Evolutionary conservation across 2,888 invertebrate genomes (phyloP).

Genomic region (Drosophila basisetae): DNA sequence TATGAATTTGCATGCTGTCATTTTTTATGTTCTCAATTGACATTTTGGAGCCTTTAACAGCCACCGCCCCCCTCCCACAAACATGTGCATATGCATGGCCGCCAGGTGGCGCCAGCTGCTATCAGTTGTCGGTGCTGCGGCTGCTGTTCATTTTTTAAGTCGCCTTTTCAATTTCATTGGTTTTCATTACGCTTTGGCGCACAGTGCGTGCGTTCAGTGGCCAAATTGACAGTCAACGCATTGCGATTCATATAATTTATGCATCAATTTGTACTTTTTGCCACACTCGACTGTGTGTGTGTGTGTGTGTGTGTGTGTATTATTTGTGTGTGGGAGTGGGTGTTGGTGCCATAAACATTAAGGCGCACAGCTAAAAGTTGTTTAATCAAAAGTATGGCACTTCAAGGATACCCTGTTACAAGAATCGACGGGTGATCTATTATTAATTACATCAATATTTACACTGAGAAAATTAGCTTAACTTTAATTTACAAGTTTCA

Average conservation of each 20-base stretch:
- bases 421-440: background rate
- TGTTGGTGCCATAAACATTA: constrained; percentile 28
- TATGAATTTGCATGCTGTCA: constrained; percentile 52
- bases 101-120: constrained; percentile 45
- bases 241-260: constrained; percentile 73
- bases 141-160: constrained; percentile 35
- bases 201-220: constrained; percentile 60
- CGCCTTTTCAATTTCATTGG: constrained; percentile 59
- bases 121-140: constrained; percentile 12
- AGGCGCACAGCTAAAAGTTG: constrained; percentile 8
- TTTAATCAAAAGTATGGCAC: background rate
- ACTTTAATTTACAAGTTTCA: background rate
- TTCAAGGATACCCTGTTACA: background rate
- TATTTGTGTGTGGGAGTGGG: background rate
- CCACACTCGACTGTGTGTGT: background rate
- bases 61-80: background rate
- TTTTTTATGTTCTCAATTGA: constrained; percentile 18
- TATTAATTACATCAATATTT: background rate
- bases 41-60: constrained; percentile 1
- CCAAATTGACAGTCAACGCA: constrained; percentile 75
- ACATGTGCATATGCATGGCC: constrained; percentile 1
- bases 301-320: background rate
- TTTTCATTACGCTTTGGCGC: constrained; percentile 55
- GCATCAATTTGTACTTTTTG: constrained; percentile 63
- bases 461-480: background rate